Evolutionary conservation across 1,140 invertebrate species (phyloP), one percentile per base, ranked within the genome.

Genomic region (Metaphire vulgaris): DNA sequence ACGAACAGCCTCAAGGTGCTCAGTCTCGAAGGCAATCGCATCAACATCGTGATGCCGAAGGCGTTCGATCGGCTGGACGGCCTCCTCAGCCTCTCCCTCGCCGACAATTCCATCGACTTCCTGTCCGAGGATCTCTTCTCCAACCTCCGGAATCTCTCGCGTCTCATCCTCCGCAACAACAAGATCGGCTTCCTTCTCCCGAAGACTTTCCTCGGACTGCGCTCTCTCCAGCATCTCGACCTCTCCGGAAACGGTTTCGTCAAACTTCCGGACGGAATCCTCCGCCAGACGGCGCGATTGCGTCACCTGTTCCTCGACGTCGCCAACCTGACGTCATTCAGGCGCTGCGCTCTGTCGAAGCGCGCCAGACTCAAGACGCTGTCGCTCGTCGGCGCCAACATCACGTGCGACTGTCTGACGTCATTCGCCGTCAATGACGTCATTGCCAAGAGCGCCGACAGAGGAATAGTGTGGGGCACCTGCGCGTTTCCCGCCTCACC

Each of bases 21-120:
- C 68, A 90, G 91, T 74, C 84, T 93, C 78, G 89, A 89, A 74
- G 88, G 88, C 76, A 93, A 93, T 83, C 89, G 90, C 78, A 89
- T 93, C 74, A 21, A 74, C 15, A 32, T 14, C 12, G 15, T 77
- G 30, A 56, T 65, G 66, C 26, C 64, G 29, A 30, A 69, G n/a
- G 69, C 72, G 28, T 41, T 77, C 33, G 26, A 74, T 21, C 32
- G 65, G 15, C 65, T 77, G 2, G 26, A 71, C n/a, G 33, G 33
- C n/a, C 69, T 71, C 69, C 33, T 31, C 69, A 71, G 30, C n/a
- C 28, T 71, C 26, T 29, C 69, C 32, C 69, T 71, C 32, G 33
- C 31, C 32, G 33, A 71, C 26, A 71, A 71, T 33, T n/a, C n/a
- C 31, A 71, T 71, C 32, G n/a, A 71, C n/a, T n/a, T 26, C 28